Evolutionary conservation across 1,140 invertebrate species (phyloP).

Genomic region (Euura saliciscinereae): DNA sequence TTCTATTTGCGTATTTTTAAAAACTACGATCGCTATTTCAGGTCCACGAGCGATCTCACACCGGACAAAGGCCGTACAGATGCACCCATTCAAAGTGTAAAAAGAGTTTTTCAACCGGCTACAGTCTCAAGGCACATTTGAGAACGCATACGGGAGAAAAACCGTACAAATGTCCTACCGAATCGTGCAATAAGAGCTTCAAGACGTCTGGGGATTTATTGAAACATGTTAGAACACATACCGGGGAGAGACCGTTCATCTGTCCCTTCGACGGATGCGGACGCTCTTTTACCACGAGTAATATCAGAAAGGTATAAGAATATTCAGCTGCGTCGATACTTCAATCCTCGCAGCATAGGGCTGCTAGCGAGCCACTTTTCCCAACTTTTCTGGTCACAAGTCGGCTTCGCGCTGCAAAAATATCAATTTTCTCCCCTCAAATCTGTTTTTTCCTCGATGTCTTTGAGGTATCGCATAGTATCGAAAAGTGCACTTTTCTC

Average conservation of each 20-base stretch:
- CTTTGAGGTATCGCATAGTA: too few relatives aligned
- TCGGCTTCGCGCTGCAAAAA: too few relatives aligned
- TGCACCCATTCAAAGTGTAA: constrained; percentile 66
- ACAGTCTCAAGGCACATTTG: constrained; percentile 72
- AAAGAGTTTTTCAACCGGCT: constrained; percentile 73
- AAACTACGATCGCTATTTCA: constrained; percentile 36
- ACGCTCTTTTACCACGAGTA: constrained; percentile 75
- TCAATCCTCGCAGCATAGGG: background rate
- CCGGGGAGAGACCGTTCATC: constrained; percentile 72
- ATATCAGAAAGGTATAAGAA: constrained; percentile 68
- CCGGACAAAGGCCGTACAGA: constrained; percentile 67
- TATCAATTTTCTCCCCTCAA: too few relatives aligned
- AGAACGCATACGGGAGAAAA: constrained; percentile 74
- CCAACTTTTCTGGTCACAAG: too few relatives aligned
- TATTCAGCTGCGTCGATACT: background rate
- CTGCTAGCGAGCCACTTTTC: too few relatives aligned
- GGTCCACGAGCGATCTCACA: constrained; percentile 72
- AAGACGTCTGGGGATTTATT: constrained; percentile 75
- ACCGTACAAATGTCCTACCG: constrained; percentile 68
- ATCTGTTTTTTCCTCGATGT: too few relatives aligned
- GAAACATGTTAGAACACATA: constrained; percentile 74
- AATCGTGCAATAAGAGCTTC: constrained; percentile 66
- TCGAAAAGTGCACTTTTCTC: background rate
- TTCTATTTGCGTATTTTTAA: constrained; percentile 17
- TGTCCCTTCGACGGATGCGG: constrained; percentile 70